Evolutionary conservation across 2,888 invertebrate genomes (phyloP).

Genomic region (Thysanoteuthis rhombus): DNA sequence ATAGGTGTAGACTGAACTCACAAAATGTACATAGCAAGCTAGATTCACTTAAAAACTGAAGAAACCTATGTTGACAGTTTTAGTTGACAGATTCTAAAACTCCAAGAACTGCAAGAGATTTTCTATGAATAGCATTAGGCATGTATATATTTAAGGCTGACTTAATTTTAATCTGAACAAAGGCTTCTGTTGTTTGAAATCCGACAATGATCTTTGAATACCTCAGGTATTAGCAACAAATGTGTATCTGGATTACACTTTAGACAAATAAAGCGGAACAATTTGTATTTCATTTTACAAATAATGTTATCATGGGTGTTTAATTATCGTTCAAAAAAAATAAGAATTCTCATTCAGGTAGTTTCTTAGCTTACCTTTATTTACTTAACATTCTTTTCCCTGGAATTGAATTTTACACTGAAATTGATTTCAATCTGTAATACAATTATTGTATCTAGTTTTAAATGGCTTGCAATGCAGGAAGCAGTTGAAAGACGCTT

Average conservation of each 20-base stretch:
- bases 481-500: neutral
- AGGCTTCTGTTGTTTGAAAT: neutral
- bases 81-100: too few relatives aligned
- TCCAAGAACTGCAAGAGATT: too few relatives aligned
- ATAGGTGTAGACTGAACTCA: too few relatives aligned
- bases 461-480: neutral
- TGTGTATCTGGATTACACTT: neutral
- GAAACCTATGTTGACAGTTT: too few relatives aligned
- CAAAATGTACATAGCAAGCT: too few relatives aligned
- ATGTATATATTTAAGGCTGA: neutral
- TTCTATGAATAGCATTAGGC: too few relatives aligned
- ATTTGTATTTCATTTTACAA: neutral
- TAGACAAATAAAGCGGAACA: neutral
- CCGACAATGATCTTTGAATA: neutral
- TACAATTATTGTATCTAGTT: neutral
- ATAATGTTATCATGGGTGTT: neutral
- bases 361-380: neutral
- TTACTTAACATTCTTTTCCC: neutral
- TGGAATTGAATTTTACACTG: neutral
- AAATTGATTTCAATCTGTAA: neutral
- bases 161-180: neutral
- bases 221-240: neutral
- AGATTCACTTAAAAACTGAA: too few relatives aligned
- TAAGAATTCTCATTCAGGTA: neutral
- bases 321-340: neutral